phyloP scores from a whole-genome alignment of 2,888 invertebrate genomes.

The Serripes groenlandicus region DNA sequence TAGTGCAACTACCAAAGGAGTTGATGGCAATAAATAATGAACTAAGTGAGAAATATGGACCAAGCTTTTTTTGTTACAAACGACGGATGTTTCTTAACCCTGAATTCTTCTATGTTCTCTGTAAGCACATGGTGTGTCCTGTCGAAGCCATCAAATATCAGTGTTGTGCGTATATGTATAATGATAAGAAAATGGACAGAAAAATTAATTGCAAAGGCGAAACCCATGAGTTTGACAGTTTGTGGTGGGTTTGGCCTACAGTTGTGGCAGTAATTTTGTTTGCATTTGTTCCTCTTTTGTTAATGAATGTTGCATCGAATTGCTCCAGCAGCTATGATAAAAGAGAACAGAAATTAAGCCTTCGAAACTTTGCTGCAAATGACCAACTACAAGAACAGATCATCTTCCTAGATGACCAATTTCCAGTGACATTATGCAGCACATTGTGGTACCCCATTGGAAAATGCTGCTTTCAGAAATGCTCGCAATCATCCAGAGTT shows the following conservation, averaged over 20 bases:
- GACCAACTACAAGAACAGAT: background rate
- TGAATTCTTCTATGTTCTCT: slow-evolving; percentile 38
- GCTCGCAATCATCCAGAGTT: slow-evolving; percentile 21
- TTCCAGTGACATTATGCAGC: slow-evolving; percentile 34
- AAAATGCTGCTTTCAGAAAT: background rate
- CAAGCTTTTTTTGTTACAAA: slow-evolving; percentile 64
- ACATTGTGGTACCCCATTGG: slow-evolving; percentile 29
- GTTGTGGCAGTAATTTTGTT: slow-evolving; percentile 54
- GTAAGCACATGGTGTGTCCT: slow-evolving; percentile 61
- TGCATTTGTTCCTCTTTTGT: slow-evolving; percentile 53
- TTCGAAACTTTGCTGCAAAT: background rate
- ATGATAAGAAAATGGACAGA: slow-evolving; percentile 6
- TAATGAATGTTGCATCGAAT: slow-evolving; percentile 11
- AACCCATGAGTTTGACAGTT: slow-evolving; percentile 31
- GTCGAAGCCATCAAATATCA: slow-evolving; percentile 49
- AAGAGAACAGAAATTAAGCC: background rate
- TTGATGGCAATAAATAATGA: slow-evolving; percentile 17
- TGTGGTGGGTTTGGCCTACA: slow-evolving; percentile 64
- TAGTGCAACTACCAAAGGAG: slow-evolving; percentile 18
- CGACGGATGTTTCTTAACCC: slow-evolving; percentile 46
- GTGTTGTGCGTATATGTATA: slow-evolving; percentile 49
- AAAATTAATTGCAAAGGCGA: slow-evolving; percentile 30
- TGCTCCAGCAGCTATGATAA: background rate
- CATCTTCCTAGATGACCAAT: slow-evolving; percentile 30
- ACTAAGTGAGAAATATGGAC: slow-evolving; percentile 35